phyloP scores from a whole-genome alignment of 2,888 invertebrate genomes.

The Operophtera brumata region DNA sequence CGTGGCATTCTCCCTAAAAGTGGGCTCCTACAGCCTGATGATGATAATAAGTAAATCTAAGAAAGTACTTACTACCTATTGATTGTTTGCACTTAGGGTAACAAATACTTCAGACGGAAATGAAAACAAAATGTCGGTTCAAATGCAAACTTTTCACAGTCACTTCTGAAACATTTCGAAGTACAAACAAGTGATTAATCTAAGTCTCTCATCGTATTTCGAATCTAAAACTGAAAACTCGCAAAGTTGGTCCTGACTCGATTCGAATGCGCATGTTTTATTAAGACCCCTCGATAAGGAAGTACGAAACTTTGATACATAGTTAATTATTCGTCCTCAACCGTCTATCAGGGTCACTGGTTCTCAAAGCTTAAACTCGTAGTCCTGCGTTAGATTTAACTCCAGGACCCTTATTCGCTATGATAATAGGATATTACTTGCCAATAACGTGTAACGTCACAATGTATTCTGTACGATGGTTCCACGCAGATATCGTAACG shows the following conservation, averaged over 20 bases:
- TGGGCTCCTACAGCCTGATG: no score
- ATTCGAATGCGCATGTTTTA: conserved; percentile 34
- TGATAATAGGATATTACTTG: no score
- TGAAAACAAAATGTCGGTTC: neutral
- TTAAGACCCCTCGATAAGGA: conserved; percentile 31
- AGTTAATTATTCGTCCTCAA: conserved; percentile 34
- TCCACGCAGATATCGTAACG: no score
- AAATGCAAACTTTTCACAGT: neutral
- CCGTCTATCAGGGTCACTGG: conserved; percentile 12
- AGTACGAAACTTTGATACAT: conserved; percentile 41
- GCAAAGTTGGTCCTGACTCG: conserved; percentile 19
- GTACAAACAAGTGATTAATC: conserved; percentile 28
- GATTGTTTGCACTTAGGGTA: neutral
- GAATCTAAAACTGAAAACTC: conserved; percentile 20
- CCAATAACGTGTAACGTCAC: no score
- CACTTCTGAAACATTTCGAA: conserved; percentile 26
- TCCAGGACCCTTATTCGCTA: no score
- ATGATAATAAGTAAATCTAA: no score
- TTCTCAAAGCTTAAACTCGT: conserved; percentile 10
- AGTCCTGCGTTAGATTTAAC: neutral
- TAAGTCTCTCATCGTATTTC: conserved; percentile 28
- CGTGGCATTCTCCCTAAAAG: no score
- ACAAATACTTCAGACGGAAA: no score
- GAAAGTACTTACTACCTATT: no score
- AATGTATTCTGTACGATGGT: no score